Evolutionary conservation across 2,888 invertebrate genomes (phyloP), one percentile per base, ranked within the genome.

Genomic region (Thelaira solivaga): DNA sequence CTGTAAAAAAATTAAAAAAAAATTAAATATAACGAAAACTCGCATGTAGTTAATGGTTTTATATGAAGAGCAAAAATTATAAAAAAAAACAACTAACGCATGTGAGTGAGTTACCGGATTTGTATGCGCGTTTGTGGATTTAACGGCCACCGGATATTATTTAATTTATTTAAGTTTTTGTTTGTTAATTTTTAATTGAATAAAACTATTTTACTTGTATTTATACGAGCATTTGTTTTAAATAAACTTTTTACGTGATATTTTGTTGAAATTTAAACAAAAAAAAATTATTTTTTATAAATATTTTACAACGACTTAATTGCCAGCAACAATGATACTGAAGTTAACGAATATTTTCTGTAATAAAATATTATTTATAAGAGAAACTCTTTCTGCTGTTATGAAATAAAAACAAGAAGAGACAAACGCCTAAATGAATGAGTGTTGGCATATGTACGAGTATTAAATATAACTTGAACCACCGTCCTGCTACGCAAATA

Each of bases 401-500:
- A n/a, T 59, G 29, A 18, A 36, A 26, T 41, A 13, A 51, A 20
- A n/a, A 13, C 4, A n/a, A 29, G 18, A 45, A 45, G 18, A 11
- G 22, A 0, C 0, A 26, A 43, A 26, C 13, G n/a, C 11, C 13
- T 18, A 26, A 16, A 2, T 29, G 16, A n/a, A 18, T 20, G 4
- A 34, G 31, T 34, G 43, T 7, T 13, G 22, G n/a, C n/a, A n/a
- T n/a, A n/a, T n/a, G 13, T 39, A 8, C 8, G 1, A 8, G 24
- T 45, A 24, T 34, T 18, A 55, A 26, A 26, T 26, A 36, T 13
- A 20, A 71, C 41, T 51, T 34, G 39, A 55, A 72, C 72, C 72
- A 72, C 72, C 72, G 64, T 64, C 71, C 71, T 53, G 29, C 62
- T 55, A 61, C 16, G 8, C 49, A 41, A 51, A 51, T 34, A 61